Evolutionary conservation across 1,140 invertebrate genomes (phyloP).

Genomic region (Paramacrobiotus metropolitanus): DNA sequence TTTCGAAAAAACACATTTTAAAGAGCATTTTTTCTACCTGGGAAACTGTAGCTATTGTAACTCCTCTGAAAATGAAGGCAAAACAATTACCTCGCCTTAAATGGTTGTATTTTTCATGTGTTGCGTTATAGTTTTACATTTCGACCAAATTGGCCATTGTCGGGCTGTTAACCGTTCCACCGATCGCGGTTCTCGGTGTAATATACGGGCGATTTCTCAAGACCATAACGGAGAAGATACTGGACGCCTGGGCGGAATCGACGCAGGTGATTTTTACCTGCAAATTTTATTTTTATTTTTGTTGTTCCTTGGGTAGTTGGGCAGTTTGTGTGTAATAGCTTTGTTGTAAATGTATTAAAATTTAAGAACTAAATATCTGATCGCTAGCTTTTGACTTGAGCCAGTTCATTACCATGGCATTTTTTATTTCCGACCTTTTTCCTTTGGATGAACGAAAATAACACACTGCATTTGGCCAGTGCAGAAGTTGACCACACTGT

Average conservation of each 20-base stretch:
- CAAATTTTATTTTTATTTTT: conserved; percentile 6
- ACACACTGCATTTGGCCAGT: too few species aligned
- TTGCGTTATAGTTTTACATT: conserved; percentile 58
- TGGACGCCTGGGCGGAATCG: conserved; percentile 55
- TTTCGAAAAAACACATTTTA: too few species aligned
- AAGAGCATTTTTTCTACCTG: background rate
- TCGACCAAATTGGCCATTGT: conserved; percentile 62
- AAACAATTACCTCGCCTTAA: too few species aligned
- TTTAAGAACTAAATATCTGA: too few species aligned
- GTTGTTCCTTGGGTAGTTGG: too few species aligned
- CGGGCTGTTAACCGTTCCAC: conserved; percentile 61
- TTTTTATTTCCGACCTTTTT: conserved; percentile 5
- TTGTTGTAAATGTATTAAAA: too few species aligned
- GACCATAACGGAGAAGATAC: conserved; percentile 53
- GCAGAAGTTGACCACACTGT: too few species aligned
- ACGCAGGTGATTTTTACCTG: conserved; percentile 37
- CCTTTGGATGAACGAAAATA: too few species aligned
- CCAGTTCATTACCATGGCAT: too few species aligned
- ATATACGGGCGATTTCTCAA: conserved; percentile 65
- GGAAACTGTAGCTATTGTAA: background rate
- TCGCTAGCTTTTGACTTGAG: too few species aligned
- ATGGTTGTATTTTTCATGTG: conserved; percentile 13
- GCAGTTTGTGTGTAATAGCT: too few species aligned
- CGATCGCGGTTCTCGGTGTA: conserved; percentile 57
- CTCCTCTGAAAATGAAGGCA: conserved; percentile 1